phyloP scores from a whole-genome alignment of 1,140 invertebrate genomes.

The Akabosia matsudoensis region DNA sequence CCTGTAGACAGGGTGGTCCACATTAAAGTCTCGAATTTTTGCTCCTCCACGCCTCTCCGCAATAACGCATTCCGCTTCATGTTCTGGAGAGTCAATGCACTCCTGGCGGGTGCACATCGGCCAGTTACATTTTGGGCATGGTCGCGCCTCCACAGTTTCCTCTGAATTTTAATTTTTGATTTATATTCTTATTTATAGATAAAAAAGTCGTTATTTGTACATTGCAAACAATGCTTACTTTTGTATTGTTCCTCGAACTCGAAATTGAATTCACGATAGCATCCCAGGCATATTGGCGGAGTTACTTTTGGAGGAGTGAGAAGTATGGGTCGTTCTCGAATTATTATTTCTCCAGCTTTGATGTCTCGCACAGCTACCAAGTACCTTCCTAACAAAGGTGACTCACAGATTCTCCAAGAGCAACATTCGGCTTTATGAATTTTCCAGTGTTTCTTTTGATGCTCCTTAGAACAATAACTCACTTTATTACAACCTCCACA shows the following conservation, averaged over 20 bases:
- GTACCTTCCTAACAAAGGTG: conserved; percentile 61
- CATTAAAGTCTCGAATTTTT: conserved; percentile 37
- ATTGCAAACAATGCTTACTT: background rate
- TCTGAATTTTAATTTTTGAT: background rate
- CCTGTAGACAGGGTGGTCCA: conserved; percentile 49
- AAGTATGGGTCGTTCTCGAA: conserved; percentile 66
- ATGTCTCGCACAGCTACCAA: conserved; percentile 66
- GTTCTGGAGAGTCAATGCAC: conserved; percentile 59
- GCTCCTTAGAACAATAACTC: conserved; percentile 51
- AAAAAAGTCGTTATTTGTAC: background rate
- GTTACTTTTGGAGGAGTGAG: conserved; percentile 49
- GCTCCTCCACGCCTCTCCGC: conserved; percentile 43
- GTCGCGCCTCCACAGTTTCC: conserved; percentile 10
- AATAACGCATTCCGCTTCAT: conserved; percentile 66
- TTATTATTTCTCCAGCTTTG: conserved; percentile 62
- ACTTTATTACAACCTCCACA: conserved; percentile 50
- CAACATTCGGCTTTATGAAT: conserved; percentile 53
- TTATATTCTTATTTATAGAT: background rate
- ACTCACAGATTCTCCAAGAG: conserved; percentile 52
- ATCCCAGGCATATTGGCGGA: conserved; percentile 54
- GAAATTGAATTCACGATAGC: conserved; percentile 53
- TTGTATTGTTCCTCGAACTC: conserved; percentile 56
- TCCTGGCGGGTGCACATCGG: conserved; percentile 62
- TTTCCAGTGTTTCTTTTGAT: conserved; percentile 53
- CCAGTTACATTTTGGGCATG: conserved; percentile 63